Percentiles rank a stretch among this genome's conserved stretches.
Evolutionary conservation across 2,113 vertebrate species (phyloP).

Genomic region (Chloropsis hardwickii): DNA sequence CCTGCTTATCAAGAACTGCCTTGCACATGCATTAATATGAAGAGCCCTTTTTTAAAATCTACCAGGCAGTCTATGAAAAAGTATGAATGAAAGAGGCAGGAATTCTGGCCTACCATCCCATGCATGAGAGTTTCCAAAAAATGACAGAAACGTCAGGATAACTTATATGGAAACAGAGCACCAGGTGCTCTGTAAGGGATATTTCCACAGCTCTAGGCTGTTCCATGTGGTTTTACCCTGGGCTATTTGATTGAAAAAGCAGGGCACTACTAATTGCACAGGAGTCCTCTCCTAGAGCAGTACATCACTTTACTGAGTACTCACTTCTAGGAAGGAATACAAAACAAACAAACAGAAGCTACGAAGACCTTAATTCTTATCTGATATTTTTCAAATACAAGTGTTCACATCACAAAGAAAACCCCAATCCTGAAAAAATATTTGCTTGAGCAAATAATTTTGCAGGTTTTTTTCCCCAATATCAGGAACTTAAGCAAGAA

Average conservation of each 20-base stretch:
- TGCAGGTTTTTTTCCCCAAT: fast-evolving
- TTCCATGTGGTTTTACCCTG: background rate
- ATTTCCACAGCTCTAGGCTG: background rate
- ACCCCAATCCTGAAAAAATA: background rate
- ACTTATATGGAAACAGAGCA: background rate
- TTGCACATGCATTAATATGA: background rate
- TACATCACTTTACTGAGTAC: background rate
- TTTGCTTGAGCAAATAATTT: background rate
- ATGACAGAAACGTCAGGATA: background rate
- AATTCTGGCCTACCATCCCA: background rate
- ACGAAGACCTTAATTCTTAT: background rate
- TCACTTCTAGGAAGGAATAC: background rate
- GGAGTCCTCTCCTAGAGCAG: background rate
- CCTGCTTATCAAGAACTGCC: background rate
- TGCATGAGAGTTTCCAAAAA: background rate
- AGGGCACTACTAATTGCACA: background rate
- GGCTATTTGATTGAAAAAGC: background rate
- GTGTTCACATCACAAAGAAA: background rate
- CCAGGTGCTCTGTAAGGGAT: background rate
- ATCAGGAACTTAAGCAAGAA: background rate
- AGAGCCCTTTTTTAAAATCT: background rate
- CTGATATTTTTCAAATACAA: background rate
- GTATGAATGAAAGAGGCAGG: background rate
- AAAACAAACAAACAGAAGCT: background rate
- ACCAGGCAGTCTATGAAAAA: background rate